phyloP scores from a whole-genome alignment of 2,113 vertebrate genomes.

The Apus apus region DNA sequence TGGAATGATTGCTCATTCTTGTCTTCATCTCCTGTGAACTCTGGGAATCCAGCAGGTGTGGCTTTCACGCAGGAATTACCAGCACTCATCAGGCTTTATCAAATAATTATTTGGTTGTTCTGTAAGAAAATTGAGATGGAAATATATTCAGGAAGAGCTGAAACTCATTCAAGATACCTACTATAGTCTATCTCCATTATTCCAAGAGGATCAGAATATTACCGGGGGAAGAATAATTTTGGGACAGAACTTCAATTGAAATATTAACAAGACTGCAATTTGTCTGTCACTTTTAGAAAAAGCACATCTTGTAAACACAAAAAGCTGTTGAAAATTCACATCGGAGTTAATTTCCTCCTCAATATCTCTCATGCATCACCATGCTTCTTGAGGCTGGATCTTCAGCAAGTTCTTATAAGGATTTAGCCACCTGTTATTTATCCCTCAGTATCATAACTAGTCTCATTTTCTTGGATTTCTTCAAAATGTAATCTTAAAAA shows the following conservation, averaged over 20 bases:
- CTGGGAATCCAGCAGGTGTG: conserved; percentile 21
- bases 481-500: not conserved
- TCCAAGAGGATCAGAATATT: not conserved
- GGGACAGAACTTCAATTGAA: not conserved
- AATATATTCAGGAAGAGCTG: not conserved
- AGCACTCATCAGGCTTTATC: not conserved
- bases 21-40: conserved; percentile 1
- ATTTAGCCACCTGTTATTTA: not conserved
- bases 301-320: not conserved
- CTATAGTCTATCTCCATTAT: not conserved
- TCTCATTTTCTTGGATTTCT: not conserved
- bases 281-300: not conserved
- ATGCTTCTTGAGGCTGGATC: not conserved
- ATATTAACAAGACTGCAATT: not conserved
- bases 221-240: not conserved
- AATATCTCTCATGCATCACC: not conserved
- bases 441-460: not conserved
- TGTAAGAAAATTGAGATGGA: not conserved
- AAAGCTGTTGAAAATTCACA: not conserved
- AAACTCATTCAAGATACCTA: not conserved
- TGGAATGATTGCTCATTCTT: conserved; percentile 22
- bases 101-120: not conserved
- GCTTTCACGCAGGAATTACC: conserved; percentile 14
- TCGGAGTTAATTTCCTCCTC: not conserved
- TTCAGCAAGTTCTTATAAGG: not conserved